Evolutionary conservation across 2,797 vertebrate genomes (phyloP).

Genomic region (Pampus argenteus): DNA sequence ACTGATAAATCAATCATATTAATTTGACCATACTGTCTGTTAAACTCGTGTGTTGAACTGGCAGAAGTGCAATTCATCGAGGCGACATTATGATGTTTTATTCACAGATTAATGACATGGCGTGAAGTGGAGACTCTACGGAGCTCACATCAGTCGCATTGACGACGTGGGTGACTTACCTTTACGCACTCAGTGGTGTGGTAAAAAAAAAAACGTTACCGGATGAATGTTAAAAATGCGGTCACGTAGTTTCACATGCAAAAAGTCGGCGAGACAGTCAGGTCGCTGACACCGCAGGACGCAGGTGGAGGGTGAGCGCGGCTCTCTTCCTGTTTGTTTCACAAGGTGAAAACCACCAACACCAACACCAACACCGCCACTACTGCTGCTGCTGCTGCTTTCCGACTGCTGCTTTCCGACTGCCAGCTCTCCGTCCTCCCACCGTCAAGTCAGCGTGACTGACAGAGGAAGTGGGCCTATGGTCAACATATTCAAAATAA

Average conservation of each 20-base stretch:
- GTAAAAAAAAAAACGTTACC: constrained; percentile 10
- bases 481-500: constrained; percentile 39
- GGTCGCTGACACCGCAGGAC: not conserved
- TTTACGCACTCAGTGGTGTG: constrained; percentile 22
- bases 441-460: not conserved
- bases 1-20: not conserved
- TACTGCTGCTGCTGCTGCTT: constrained; percentile 6
- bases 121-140: not conserved
- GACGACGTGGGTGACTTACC: constrained; percentile 46
- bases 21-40: fast-evolving
- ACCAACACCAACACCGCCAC: too few species aligned
- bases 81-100: too few species aligned
- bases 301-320: constrained; percentile 4
- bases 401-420: constrained; percentile 58
- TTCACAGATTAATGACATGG: too few species aligned
- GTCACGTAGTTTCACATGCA: not conserved
- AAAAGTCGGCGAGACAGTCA: not conserved
- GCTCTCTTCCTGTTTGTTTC: constrained; percentile 78
- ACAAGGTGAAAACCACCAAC: constrained; percentile 69
- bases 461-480: constrained; percentile 21
- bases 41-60: not conserved
- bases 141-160: not conserved
- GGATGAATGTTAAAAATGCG: not conserved
- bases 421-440: constrained; percentile 25
- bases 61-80: too few species aligned